Base-by-base conservation (phyloP, 2,113 vertebrate genomes). In the Hemichromis elongatus region DNA sequence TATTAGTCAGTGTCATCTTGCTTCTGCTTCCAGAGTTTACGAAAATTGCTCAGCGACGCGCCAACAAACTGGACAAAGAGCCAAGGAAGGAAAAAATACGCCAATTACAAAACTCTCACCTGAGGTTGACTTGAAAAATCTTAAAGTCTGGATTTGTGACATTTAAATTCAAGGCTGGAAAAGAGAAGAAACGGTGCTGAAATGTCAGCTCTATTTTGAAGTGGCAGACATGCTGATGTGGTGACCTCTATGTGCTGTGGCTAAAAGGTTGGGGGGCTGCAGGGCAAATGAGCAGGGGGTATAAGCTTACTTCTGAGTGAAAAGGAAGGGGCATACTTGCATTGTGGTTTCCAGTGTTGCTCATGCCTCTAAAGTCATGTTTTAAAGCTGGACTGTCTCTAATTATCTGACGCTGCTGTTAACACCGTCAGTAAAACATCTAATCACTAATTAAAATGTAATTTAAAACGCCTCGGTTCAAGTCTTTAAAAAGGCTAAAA, bases 191-290 rank as follows among this genome's bases (percentile, higher is more conserved):
- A 75, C 13, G 2, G n/a, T 82, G 84, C 73, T 92, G 88, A 94
- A 95, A 94, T 95, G 94, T 92, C 92, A 94, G 88, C 80, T 88
- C 63, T 85, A 57, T 90, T 89, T 88, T 85, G 45, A 80, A 90
- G 85, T 35, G 81, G 82, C 57, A 88, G 80, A 30, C 89, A 87
- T 92, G 92, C 92, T 93, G 92, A 94, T 94, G 93, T 77, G 88
- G 77, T 93, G 94, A 92, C 91, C 93, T 94, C 92, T 94, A 73
- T 86, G 89, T 77, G 87, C 68, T 90, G 85, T 83, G 81, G 90
- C 87, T 92, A 88, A 94, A 93, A 91, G 93, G 89, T 87, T 81
- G 59, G 42, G 56, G 5, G 59, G 77, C 54, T 80, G 57, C 52
- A 12, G 70, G 81, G 81, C 50, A 90, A 86, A 88, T 63, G 35